Conservation (phyloP, 2,797 vertebrate species). For the Rhodeus uyekii region DNA sequence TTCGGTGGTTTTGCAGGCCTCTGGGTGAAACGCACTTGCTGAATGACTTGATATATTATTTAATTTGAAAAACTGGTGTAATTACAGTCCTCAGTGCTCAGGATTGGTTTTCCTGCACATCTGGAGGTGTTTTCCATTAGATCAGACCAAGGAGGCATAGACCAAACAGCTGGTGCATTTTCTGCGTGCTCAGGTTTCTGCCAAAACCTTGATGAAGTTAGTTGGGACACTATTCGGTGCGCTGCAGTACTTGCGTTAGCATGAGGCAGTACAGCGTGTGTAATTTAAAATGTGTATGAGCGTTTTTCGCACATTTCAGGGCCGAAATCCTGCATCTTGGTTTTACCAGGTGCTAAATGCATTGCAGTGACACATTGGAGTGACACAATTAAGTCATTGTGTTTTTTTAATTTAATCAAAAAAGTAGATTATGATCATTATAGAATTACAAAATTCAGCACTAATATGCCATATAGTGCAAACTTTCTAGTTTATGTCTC, state of each 20-base stretch:
- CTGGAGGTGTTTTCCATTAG: constrained; percentile 27
- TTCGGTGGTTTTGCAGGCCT: constrained; percentile 4
- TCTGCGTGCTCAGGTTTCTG: background rate
- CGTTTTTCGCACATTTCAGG: background rate
- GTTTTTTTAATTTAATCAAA: background rate
- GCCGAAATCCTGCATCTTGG: background rate
- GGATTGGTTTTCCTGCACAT: constrained; percentile 27
- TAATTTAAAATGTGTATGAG: background rate
- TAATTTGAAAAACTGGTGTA: constrained; percentile 52
- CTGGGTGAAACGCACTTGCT: background rate
- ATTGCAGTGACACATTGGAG: too few relatives aligned
- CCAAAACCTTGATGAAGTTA: constrained; percentile 25
- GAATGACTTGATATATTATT: constrained; percentile 33
- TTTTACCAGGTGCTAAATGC: background rate
- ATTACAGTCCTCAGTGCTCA: constrained; percentile 46
- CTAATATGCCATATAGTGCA: background rate
- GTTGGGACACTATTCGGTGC: background rate
- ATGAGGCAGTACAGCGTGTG: background rate
- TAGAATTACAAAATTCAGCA: background rate
- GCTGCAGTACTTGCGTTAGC: background rate
- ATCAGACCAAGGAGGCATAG: background rate
- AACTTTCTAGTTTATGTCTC: background rate
- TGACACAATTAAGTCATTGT: background rate
- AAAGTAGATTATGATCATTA: background rate
- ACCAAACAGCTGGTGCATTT: constrained; percentile 22